These are phyloP conservation scores for Sarcophaga bullata DNA, from an alignment of 1,140 invertebrate genomes.

Conservation along the genomic window DNA sequence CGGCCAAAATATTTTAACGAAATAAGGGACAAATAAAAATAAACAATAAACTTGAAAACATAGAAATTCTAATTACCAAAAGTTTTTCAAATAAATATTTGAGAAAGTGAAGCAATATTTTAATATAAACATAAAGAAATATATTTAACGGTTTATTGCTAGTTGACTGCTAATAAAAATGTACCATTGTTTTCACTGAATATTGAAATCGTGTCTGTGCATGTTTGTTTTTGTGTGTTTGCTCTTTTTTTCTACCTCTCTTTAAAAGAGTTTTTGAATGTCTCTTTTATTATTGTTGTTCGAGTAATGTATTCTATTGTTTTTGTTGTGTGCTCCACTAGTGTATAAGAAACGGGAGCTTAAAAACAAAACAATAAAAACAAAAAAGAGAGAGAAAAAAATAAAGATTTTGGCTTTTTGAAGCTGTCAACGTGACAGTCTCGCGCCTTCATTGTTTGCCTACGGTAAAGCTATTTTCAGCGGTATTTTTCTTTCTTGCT, in stretches of 20 bases:
- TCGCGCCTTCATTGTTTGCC: conserved; percentile 43
- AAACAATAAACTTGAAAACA: not conserved
- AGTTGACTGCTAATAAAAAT: not conserved
- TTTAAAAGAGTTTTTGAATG: not conserved
- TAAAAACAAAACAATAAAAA: not conserved
- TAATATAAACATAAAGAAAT: no score
- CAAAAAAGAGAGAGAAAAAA: not conserved
- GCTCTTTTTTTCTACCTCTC: no score
- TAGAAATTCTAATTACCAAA: no score
- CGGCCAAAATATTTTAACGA: not conserved
- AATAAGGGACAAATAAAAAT: not conserved
- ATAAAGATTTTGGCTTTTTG: conserved; percentile 23
- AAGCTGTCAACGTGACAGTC: conserved; percentile 43
- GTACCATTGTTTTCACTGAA: not conserved
- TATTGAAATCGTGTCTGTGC: not conserved
- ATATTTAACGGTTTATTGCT: not conserved
- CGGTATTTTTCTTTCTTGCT: not conserved
- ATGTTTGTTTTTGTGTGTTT: conserved; percentile 9
- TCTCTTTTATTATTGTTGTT: not conserved
- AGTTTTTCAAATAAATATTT: no score
- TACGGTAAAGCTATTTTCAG: conserved; percentile 17
- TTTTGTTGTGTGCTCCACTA: not conserved
- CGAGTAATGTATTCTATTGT: not conserved
- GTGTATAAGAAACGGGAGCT: conserved; percentile 1
- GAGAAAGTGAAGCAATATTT: no score